These are phyloP conservation scores for Siderastrea radians DNA, from an alignment of 92 coral and sea anemone genomes.

Conservation along the genomic window DNA sequence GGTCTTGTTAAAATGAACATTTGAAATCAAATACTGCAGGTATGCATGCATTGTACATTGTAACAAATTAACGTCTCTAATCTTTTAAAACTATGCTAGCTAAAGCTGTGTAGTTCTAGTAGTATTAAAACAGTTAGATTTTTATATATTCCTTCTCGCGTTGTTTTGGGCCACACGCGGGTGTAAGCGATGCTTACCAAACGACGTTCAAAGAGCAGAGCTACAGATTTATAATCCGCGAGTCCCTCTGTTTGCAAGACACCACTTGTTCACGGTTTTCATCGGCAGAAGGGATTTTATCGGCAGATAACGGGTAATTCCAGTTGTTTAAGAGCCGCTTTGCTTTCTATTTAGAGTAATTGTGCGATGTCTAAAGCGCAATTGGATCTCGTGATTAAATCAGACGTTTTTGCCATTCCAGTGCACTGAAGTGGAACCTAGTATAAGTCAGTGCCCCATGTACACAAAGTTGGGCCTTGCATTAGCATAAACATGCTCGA, in stretches of 20 bases:
- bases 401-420: slow-evolving; percentile 30
- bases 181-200: too few species aligned
- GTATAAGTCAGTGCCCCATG: not conserved
- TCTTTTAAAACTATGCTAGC: not conserved
- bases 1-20: not conserved
- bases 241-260: too few species aligned
- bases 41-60: not conserved
- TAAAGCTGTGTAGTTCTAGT: too few species aligned
- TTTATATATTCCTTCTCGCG: too few species aligned
- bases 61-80: not conserved
- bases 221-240: too few species aligned
- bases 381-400: slow-evolving; percentile 19
- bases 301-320: slow-evolving; percentile 24
- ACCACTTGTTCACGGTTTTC: not conserved
- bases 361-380: not conserved
- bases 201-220: too few species aligned
- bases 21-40: not conserved
- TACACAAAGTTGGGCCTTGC: slow-evolving; percentile 19
- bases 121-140: too few species aligned
- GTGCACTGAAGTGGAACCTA: slow-evolving; percentile 25
- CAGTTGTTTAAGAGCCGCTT: not conserved
- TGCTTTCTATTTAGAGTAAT: slow-evolving; percentile 9
- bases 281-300: not conserved
- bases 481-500: slow-evolving; percentile 47
- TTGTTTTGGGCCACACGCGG: too few species aligned